These are phyloP conservation scores for Cryptotermes secundus DNA, from an alignment of 1,140 invertebrate species.

Conservation along the genomic window DNA sequence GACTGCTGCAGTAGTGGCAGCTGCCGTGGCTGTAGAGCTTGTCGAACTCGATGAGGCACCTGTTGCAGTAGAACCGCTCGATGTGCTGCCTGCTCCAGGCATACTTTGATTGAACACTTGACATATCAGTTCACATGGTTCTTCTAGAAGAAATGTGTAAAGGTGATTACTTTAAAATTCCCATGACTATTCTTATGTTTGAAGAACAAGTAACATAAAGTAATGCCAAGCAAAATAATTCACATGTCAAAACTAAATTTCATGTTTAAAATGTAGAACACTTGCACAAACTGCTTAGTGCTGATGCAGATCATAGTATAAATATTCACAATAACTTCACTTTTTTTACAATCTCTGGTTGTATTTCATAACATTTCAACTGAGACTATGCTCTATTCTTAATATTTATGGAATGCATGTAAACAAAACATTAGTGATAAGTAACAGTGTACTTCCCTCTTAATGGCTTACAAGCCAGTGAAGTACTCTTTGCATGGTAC, in stretches of 20 bases:
- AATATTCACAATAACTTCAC: too few species aligned
- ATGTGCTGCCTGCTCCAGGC: conserved; percentile 44
- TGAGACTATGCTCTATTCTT: too few species aligned
- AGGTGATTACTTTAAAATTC: conserved; percentile 15
- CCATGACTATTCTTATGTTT: too few species aligned
- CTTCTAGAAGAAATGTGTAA: conserved; percentile 52
- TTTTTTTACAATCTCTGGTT: too few species aligned
- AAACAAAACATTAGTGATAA: too few species aligned
- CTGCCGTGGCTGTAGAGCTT: conserved; percentile 22
- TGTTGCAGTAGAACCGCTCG: conserved; percentile 18
- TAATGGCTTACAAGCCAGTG: too few species aligned
- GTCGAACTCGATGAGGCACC: conserved; percentile 31
- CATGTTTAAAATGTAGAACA: background rate
- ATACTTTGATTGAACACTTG: conserved; percentile 66
- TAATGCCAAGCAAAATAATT: background rate
- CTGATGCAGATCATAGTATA: too few species aligned
- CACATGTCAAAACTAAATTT: background rate
- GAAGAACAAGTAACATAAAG: background rate
- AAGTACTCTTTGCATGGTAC: too few species aligned
- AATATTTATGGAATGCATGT: too few species aligned
- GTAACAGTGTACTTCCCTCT: too few species aligned
- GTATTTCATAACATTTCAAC: too few species aligned
- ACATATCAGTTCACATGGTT: conserved; percentile 73
- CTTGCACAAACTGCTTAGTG: too few species aligned
- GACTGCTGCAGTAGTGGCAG: conserved; percentile 22